Evolutionary conservation across 2,888 invertebrate genomes (phyloP).

Genomic region (Brachyptera risi): DNA sequence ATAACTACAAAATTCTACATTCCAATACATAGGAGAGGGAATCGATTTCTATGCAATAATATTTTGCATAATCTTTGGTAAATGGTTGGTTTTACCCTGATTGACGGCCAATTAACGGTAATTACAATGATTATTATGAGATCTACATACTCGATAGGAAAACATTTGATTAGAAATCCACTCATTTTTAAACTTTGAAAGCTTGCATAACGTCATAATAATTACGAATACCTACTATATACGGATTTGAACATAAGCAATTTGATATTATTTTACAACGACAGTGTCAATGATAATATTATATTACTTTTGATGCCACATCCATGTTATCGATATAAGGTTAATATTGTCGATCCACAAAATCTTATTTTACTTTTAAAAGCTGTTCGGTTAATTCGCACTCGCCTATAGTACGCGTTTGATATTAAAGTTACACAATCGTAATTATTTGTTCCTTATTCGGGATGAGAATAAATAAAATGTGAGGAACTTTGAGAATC

Average conservation of each 20-base stretch:
- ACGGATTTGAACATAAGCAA: conserved; percentile 8
- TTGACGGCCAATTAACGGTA: background rate
- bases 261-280: conserved; percentile 6
- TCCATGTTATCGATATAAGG: conserved; percentile 11
- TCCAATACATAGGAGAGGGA: no score
- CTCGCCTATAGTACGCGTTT: no score
- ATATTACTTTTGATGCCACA: conserved; percentile 24
- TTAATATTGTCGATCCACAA: conserved; percentile 29
- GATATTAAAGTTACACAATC: no score
- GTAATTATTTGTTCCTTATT: no score
- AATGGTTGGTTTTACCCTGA: background rate
- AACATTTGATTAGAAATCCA: conserved; percentile 1
- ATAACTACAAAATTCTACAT: background rate
- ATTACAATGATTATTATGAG: conserved; percentile 4
- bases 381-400: no score
- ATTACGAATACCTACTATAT: background rate
- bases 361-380: no score
- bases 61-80: background rate
- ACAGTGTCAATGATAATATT: conserved; percentile 17
- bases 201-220: background rate
- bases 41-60: background rate
- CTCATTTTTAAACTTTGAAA: background rate
- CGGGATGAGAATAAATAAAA: no score
- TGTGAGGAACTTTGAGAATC: no score
- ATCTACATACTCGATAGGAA: conserved; percentile 3